Evolutionary conservation across 2,797 vertebrate species (phyloP), one percentile per base, ranked within the genome.

Genomic region (Falco columbarius): DNA sequence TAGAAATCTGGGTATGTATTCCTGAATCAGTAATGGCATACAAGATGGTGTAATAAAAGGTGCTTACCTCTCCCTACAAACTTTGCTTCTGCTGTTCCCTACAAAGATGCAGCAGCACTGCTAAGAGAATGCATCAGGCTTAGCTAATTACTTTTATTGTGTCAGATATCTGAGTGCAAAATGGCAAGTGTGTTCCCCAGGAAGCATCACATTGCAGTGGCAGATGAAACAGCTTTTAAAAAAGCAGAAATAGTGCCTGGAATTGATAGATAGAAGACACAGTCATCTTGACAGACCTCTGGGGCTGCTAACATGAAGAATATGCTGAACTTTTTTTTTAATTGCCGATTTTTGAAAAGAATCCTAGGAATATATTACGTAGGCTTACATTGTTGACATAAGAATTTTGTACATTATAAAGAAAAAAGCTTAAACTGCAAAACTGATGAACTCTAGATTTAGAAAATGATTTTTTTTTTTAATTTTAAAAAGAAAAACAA

Each of bases 151-250:
- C 20, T 63, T 34, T 20, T 5, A 3, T 17, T 49, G 27, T 66
- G 52, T 30, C 27, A 47, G 30, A 38, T 27, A 40, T 14, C 38
- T 40, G 44, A 29, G 27, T 83, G 54, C 42, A 30, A 1, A 36
- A 24, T 14, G 30, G 38, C 38, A 29, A 30, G 36, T 42, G 14
- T 8, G 49, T 17, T 42, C 32, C 46, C 22, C 32, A 16, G 19
- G 26, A 42, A 20, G 29, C 12, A 10, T 32, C 0, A 2, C 11
- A 3, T 22, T 54, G 62, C 21, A 12, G 32, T 32, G 36, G 10
- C 2, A 2, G 23, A 15, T 55, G 74, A 71, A 65, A 61, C 8
- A 4, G 26, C 40, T 38, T 68, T 26, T 46, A 11, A n/a, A 79
- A 73, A 56, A 42, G n/a, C 23, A 65, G 51, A 38, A 54, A 4